Percentiles rank a stretch among this genome's conserved stretches.
Evolutionary conservation across 2,888 invertebrate species (phyloP).

Genomic region (Odontocerum albicorne): DNA sequence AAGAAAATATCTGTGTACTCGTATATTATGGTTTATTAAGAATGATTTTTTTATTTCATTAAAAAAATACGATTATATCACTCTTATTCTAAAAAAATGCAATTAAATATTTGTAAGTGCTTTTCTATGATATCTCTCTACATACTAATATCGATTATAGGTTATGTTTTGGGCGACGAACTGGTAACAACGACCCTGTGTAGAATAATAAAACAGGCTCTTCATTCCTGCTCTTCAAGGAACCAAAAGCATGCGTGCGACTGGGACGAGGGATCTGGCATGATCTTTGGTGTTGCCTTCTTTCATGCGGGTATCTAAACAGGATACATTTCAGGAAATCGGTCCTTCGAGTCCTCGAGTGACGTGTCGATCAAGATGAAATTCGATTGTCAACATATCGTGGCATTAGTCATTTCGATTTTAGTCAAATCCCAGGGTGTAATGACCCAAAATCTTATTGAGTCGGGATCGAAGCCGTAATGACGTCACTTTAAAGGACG

Average conservation of each 20-base stretch:
- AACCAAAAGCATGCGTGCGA: neutral
- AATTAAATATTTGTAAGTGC: too few species aligned
- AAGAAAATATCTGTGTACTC: too few species aligned
- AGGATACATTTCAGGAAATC: neutral
- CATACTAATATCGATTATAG: too few species aligned
- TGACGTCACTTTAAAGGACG: slow-evolving; percentile 14
- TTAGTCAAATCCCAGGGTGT: slow-evolving; percentile 5
- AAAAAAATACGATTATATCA: too few species aligned
- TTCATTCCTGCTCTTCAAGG: neutral
- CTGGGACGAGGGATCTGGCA: neutral
- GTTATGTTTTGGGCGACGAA: too few species aligned
- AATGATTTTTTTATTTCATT: too few species aligned
- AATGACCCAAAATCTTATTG: slow-evolving; percentile 15
- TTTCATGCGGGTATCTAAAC: neutral
- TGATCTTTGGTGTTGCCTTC: slow-evolving; percentile 2
- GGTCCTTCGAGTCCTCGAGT: neutral
- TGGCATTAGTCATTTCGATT: slow-evolving; percentile 2
- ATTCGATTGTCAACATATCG: slow-evolving; percentile 3
- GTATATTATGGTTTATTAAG: too few species aligned
- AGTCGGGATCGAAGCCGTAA: neutral
- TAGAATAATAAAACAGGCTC: slow-evolving; percentile 1
- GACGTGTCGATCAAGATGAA: neutral
- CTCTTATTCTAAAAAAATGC: too few species aligned
- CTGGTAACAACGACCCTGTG: too few species aligned
- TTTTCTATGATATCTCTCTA: too few species aligned